Evolutionary conservation across 2,113 vertebrate species (phyloP).

Genomic region (Antechinus flavipes): DNA sequence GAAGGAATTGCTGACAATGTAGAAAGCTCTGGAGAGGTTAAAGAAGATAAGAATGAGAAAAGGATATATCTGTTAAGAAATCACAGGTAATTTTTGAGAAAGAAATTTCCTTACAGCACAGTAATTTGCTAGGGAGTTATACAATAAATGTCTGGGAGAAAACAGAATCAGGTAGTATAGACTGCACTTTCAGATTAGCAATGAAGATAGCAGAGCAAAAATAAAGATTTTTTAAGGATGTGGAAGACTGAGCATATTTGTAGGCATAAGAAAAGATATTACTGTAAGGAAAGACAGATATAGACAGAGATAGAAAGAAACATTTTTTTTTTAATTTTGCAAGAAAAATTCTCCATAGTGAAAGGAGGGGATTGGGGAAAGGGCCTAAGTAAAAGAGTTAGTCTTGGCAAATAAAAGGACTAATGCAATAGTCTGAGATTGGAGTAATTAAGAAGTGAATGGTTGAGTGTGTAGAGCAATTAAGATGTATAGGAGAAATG

Average conservation of each 20-base stretch:
- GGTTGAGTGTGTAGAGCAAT: no score
- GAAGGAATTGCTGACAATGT: not conserved
- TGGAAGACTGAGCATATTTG: no score
- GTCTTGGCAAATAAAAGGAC: not conserved
- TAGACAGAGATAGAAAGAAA: no score
- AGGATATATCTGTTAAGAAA: not conserved
- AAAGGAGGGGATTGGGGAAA: not conserved
- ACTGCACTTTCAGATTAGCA: not conserved
- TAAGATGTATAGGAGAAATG: no score
- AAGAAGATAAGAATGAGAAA: not conserved
- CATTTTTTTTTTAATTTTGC: no score
- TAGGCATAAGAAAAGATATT: no score
- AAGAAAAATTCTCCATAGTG: not conserved
- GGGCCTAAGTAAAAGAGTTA: not conserved
- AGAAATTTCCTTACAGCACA: not conserved
- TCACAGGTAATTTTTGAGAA: not conserved
- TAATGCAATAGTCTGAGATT: not conserved
- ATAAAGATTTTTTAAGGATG: not conserved
- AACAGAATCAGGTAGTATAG: not conserved
- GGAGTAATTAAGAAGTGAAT: no score
- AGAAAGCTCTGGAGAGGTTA: not conserved
- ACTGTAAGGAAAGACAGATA: no score
- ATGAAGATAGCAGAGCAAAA: not conserved
- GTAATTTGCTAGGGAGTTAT: not conserved
- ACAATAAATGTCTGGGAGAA: not conserved